A percentile compares a stretch with the other conserved stretches of the same genome.
phyloP scores from a whole-genome alignment of 2,113 vertebrate species.

The Ranitomeya imitator region DNA sequence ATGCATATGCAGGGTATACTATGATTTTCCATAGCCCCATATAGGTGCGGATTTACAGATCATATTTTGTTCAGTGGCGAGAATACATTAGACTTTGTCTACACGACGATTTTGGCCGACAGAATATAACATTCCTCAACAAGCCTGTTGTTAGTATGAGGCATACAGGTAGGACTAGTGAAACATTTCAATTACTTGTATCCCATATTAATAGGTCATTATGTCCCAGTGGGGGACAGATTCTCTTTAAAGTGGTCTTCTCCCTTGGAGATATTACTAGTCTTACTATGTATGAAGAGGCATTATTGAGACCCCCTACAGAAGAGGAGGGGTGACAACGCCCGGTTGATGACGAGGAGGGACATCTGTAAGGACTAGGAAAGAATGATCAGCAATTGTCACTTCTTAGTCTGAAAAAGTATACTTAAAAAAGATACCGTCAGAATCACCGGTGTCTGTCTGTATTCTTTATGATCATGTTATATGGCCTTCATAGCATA shows the following conservation, averaged over 20 bases:
- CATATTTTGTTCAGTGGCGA: too few species aligned
- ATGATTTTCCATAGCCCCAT: too few species aligned
- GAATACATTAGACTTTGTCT: too few species aligned
- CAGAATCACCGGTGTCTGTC: conserved; percentile 1
- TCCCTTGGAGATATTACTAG: neutral
- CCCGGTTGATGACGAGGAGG: neutral
- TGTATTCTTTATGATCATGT: conserved; percentile 50
- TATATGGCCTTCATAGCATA: conserved; percentile 48
- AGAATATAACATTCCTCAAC: too few species aligned
- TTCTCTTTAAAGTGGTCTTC: neutral
- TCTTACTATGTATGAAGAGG: neutral
- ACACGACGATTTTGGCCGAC: too few species aligned
- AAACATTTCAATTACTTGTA: too few species aligned
- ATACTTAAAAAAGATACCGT: conserved; percentile 21
- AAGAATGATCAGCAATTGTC: neutral
- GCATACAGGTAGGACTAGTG: too few species aligned
- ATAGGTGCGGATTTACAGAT: too few species aligned
- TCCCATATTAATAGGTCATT: too few species aligned
- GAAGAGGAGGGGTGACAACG: neutral
- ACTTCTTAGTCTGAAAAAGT: neutral
- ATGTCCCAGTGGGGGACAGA: too few species aligned
- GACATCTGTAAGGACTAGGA: neutral
- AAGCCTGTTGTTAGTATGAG: too few species aligned
- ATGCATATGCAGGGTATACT: too few species aligned
- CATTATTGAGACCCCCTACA: neutral